phyloP scores from a whole-genome alignment of 1,140 invertebrate species.

The Cecropterus lyciades region DNA sequence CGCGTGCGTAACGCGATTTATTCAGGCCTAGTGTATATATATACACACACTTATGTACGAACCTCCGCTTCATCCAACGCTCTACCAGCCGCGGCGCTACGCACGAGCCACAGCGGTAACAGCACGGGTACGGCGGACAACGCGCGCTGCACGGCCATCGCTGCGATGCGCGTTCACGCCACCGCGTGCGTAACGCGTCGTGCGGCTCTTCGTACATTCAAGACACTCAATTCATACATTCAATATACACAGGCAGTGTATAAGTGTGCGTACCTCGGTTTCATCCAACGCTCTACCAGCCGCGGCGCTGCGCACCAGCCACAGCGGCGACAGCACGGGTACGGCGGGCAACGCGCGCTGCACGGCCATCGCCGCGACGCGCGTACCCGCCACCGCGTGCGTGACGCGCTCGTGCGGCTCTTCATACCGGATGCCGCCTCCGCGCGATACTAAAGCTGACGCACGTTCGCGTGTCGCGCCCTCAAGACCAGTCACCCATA shows the following conservation, averaged over 20 bases:
- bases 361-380: too few relatives aligned
- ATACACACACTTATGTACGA: neutral
- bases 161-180: too few relatives aligned
- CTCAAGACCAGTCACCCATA: constrained; percentile 64
- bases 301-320: constrained; percentile 90
- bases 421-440: constrained; percentile 88
- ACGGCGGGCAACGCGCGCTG: too few relatives aligned
- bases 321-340: constrained; percentile 87
- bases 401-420: neutral
- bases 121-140: constrained; percentile 82
- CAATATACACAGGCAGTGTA: constrained; percentile 72
- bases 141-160: too few relatives aligned
- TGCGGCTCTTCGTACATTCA: neutral
- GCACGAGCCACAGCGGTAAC: constrained; percentile 88
- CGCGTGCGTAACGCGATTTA: neutral
- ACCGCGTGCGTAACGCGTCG: neutral
- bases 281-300: constrained; percentile 70
- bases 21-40: neutral
- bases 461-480: constrained; percentile 88
- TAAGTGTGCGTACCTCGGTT: constrained; percentile 44
- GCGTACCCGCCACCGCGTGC: neutral
- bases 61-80: constrained; percentile 61
- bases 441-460: constrained; percentile 90
- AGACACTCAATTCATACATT: too few relatives aligned
- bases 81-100: constrained; percentile 87